phyloP scores from a whole-genome alignment of 2,888 invertebrate genomes.

The Limnephilus rhombicus region DNA sequence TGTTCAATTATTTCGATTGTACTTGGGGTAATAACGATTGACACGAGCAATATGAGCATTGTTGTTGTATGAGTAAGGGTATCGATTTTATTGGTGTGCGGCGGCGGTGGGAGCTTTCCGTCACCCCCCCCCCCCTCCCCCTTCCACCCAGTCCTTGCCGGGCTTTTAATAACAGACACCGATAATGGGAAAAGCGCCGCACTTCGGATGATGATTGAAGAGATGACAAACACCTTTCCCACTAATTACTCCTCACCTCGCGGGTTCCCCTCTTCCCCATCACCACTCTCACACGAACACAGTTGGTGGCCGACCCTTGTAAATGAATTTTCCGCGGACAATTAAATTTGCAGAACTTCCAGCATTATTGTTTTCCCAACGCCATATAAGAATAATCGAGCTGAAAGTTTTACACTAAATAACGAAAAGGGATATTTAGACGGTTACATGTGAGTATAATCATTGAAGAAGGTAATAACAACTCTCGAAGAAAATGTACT shows the following conservation, averaged over 20 bases:
- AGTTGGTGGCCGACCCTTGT: not conserved
- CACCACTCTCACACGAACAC: not conserved
- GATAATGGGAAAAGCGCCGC: not conserved
- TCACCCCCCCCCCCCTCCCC: not conserved
- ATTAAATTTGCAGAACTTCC: no score
- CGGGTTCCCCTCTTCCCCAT: not conserved
- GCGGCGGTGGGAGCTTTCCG: not conserved
- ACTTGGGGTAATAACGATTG: constrained; percentile 36
- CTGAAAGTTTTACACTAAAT: no score
- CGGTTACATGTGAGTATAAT: no score
- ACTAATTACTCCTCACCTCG: not conserved
- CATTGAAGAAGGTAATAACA: no score
- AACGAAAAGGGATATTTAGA: no score
- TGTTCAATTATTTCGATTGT: constrained; percentile 10
- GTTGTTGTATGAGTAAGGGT: constrained; percentile 43
- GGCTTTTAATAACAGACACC: not conserved
- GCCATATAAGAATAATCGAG: no score
- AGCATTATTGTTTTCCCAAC: no score
- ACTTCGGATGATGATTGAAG: not conserved
- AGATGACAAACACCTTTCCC: not conserved
- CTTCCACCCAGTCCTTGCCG: constrained; percentile 2
- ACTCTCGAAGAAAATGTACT: no score
- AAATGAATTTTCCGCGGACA: not conserved
- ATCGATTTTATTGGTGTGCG: constrained; percentile 47
- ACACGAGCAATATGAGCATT: not conserved